Base-by-base conservation (phyloP, 1,140 invertebrate genomes). In the Drosophila guanche region DNA sequence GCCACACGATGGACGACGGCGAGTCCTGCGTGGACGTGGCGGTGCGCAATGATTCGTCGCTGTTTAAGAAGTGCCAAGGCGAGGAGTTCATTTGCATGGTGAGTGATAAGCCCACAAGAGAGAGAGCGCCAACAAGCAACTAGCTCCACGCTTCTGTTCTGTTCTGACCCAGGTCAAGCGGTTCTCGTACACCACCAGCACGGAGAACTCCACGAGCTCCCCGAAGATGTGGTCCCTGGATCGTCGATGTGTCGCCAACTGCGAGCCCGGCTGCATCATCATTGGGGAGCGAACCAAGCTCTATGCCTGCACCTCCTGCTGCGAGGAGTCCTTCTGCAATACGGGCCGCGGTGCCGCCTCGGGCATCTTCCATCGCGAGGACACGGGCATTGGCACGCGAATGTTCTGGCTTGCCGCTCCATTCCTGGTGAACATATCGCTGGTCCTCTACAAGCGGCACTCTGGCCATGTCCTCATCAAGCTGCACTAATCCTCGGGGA, bases 241-340 rank as follows among this genome's bases (percentile, higher is more conserved):
- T 90, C 92, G 97, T 3, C 95, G 96, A 73, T 97, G 97, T 80
- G 94, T 95, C 0, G 95, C 94, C 57, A 94, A 95, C 81, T 97
- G 97, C 89, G 96, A 97, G 69, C 93, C 96, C 0, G 96, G 96
- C 7, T 97, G 96, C 91, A 96, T 97, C 63, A 93, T 97, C 5
- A 97, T 97, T 61, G 96, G 95, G 0, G 97, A 97, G 90, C 91
- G 96, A 23, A 97, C 96, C 0, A 97, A 97, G 85, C 91, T 97
- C 0, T 96, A 96, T 85, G 95, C 96, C 3, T 97, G 96, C 84
- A 96, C 95, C 0, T 94, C 95, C 1, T 97, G 96, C 80, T 97
- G 96, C 89, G 94, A 94, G 60, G 93, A 93, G 16, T 94, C 94
- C n/a, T 93, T 95, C 0, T 97, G 96, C 91, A 97, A 97, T 90